Base-by-base conservation (phyloP, 2,797 vertebrate genomes). In the Pyrocephalus nanus region DNA sequence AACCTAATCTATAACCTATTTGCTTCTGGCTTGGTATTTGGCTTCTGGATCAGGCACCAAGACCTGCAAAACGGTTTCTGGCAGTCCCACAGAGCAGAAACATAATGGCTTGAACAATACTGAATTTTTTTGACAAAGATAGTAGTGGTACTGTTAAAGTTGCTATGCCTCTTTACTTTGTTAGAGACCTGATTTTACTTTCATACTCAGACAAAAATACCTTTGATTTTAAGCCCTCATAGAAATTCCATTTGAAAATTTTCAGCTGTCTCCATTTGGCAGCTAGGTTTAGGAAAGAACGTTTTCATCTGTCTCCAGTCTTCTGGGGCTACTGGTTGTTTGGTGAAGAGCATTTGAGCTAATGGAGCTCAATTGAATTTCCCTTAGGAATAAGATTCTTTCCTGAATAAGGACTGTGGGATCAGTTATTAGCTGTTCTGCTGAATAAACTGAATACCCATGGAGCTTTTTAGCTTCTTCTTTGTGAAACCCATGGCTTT, bases 321-420 rank as follows among this genome's bases (percentile, higher is more conserved):
- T 93, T 92, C 86, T 82, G 83, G 73, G 90, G 91, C 96, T 95
- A 86, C 69, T 95, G 92, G 90, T 95, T 94, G 88, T 94, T 92
- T 85, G 95, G 86, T 94, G 92, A 93, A 93, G 96, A 93, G 81
- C 92, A 92, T 94, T 91, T 95, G 94, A 95, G 86, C 76, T 96
- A 89, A 95, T 92, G 88, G 78, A 92, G 40, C 76, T 91, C 89
- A 85, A 92, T 94, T 86, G 87, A 96, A 88, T 91, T 95, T 81
- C 88, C 69, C 74, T 90, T 83, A 91, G 91, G 93, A 94, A 87
- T 87, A 91, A 70, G 43, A 94, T 89, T 93, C 38, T 90, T 93
- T 86, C 80, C 74, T 83, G 70, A 90, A 69, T 92, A 96, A 90
- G 87, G 66, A 84, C 82, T 79, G 67, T 0, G 0, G 83, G 80